Conservation (phyloP, 2,888 invertebrate species). For the Cheilosia impressa region DNA sequence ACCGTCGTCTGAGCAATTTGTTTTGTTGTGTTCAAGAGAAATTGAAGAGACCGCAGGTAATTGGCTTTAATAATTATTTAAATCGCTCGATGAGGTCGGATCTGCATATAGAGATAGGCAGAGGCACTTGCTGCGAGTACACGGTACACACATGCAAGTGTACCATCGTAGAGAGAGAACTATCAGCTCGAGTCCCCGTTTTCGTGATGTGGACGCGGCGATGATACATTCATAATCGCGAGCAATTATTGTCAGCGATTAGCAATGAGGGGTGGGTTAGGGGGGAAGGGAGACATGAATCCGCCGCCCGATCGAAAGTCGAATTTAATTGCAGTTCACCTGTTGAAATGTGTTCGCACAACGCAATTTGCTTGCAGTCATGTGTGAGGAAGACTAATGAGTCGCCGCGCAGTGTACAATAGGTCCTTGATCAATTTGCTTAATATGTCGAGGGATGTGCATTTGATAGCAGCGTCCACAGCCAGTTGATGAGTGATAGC, state of each 20-base stretch:
- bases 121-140: conserved; percentile 4
- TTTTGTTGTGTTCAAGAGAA: conserved; percentile 73
- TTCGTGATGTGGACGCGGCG: conserved; percentile 16
- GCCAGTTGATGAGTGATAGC: no score
- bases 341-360: conserved; percentile 78
- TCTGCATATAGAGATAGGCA: conserved; percentile 50
- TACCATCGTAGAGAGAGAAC: conserved; percentile 12
- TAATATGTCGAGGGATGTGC: neutral
- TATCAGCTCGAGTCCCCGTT: conserved; percentile 27
- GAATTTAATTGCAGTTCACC: conserved; percentile 66
- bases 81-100: conserved; percentile 69
- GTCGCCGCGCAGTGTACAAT: neutral
- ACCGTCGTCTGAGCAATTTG: conserved; percentile 68
- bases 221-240: conserved; percentile 69
- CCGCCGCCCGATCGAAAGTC: conserved; percentile 7
- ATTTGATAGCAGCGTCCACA: neutral
- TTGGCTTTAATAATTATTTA: conserved; percentile 73
- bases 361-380: conserved; percentile 76
- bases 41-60: conserved; percentile 73
- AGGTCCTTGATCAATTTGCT: conserved; percentile 10
- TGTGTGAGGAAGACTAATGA: conserved; percentile 4
- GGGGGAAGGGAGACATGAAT: neutral
- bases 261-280: conserved; percentile 2
- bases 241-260: conserved; percentile 73
- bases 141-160: conserved; percentile 7